Percentiles rank a stretch among this genome's conserved stretches.
These are phyloP conservation scores for Phalacrocorax pelagicus DNA, from an alignment of 2,113 vertebrate genomes.

Conservation along the genomic window DNA sequence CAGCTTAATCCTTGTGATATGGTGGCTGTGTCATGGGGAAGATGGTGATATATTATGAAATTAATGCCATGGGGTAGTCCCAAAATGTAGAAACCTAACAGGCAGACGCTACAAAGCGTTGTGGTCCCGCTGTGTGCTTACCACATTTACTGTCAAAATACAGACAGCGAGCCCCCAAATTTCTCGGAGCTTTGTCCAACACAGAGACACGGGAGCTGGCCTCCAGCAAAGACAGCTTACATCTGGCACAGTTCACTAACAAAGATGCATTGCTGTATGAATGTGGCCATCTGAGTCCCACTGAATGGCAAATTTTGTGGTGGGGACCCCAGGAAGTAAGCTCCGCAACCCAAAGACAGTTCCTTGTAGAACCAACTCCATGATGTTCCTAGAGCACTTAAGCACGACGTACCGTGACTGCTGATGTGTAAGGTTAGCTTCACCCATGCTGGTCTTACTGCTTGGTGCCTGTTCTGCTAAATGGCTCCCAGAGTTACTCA, in stretches of 20 bases:
- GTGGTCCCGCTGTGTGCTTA: background rate
- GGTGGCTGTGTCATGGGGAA: background rate
- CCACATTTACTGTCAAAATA: background rate
- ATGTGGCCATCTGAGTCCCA: background rate
- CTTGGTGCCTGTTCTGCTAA: background rate
- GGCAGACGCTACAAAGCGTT: background rate
- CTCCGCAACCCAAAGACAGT: background rate
- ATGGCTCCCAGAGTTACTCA: background rate
- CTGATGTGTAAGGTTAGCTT: background rate
- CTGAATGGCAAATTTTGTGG: background rate
- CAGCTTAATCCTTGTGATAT: background rate
- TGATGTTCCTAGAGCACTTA: background rate
- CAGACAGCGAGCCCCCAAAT: background rate
- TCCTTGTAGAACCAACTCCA: background rate
- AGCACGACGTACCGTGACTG: fast-evolving
- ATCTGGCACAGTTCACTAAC: background rate
- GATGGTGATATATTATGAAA: background rate
- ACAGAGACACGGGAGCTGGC: background rate
- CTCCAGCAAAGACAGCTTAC: background rate
- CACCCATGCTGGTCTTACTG: background rate
- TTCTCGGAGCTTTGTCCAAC: background rate
- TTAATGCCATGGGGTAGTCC: background rate
- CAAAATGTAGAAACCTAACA: background rate
- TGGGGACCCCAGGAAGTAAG: background rate
- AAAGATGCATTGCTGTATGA: background rate